Percentiles rank a stretch among this genome's conserved stretches.
phyloP scores from a whole-genome alignment of 2,888 invertebrate genomes.

The Melipona beecheii region DNA sequence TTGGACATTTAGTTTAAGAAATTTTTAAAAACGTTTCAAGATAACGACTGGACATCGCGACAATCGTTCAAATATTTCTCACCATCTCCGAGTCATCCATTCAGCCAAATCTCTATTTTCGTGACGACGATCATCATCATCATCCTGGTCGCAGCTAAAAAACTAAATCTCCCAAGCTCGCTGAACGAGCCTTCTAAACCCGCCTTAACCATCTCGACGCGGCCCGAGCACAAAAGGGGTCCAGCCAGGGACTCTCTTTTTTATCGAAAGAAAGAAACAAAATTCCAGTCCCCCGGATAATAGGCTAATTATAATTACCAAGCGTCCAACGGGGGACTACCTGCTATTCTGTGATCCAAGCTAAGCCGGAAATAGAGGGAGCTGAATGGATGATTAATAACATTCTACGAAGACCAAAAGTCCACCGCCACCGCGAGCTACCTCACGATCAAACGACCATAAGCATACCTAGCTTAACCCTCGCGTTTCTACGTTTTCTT shows the following conservation, averaged over 20 bases:
- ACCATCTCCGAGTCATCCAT: background rate
- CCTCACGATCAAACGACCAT: constrained; percentile 18
- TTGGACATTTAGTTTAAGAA: too few relatives aligned
- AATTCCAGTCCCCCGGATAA: constrained; percentile 53
- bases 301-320: constrained; percentile 63
- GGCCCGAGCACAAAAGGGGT: constrained; percentile 9
- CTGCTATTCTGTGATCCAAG: constrained; percentile 59
- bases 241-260: background rate
- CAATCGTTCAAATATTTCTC: background rate
- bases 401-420: constrained; percentile 22
- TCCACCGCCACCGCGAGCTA: constrained; percentile 22
- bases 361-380: constrained; percentile 62
- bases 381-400: constrained; percentile 65
- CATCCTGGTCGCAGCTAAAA: background rate
- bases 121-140: background rate
- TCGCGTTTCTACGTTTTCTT: background rate
- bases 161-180: background rate
- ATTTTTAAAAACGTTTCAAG: too few relatives aligned
- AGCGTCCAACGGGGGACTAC: constrained; percentile 42
- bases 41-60: background rate
- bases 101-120: background rate
- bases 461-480: constrained; percentile 1
- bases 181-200: constrained; percentile 16
- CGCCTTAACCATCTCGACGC: constrained; percentile 8
- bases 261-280: constrained; percentile 34